Percentiles rank a stretch among this genome's conserved stretches.
Conservation (phyloP, 2,113 vertebrate species). For the Pavo muticus region DNA sequence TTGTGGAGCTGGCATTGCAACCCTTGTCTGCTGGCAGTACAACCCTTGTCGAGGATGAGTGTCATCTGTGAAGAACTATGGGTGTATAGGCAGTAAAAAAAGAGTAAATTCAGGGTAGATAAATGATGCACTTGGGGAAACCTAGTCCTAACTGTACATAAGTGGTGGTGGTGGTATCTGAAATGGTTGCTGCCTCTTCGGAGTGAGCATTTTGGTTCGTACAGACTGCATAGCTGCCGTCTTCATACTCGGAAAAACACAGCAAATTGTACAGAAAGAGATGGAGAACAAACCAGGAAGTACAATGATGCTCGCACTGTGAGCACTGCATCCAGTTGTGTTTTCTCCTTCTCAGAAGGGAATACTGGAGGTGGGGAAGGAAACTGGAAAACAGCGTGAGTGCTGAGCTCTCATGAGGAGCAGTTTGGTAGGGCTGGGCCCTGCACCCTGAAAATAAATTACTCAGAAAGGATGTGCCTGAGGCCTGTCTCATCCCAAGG, state of each 20-base stretch:
- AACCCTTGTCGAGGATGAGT: neutral
- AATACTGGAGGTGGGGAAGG: neutral
- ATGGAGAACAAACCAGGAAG: neutral
- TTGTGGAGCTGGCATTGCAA: neutral
- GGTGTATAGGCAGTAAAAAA: neutral
- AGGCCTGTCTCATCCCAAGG: neutral
- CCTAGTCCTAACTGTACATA: neutral
- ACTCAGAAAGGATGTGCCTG: neutral
- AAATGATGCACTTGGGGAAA: neutral
- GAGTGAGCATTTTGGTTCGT: neutral
- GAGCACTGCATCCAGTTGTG: neutral
- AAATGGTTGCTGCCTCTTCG: neutral
- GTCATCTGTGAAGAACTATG: neutral
- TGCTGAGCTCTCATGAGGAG: neutral
- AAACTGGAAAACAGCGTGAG: neutral
- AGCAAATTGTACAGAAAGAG: neutral
- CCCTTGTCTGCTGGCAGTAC: neutral
- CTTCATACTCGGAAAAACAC: neutral
- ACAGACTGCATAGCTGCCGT: neutral
- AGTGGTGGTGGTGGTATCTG: neutral
- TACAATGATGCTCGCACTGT: neutral
- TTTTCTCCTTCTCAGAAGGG: neutral
- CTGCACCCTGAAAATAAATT: neutral
- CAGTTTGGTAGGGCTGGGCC: neutral
- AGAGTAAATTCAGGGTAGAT: neutral